Percentiles rank a stretch among this genome's conserved stretches.
phyloP scores from a whole-genome alignment of 2,113 vertebrate species.

The Taxidea taxus region DNA sequence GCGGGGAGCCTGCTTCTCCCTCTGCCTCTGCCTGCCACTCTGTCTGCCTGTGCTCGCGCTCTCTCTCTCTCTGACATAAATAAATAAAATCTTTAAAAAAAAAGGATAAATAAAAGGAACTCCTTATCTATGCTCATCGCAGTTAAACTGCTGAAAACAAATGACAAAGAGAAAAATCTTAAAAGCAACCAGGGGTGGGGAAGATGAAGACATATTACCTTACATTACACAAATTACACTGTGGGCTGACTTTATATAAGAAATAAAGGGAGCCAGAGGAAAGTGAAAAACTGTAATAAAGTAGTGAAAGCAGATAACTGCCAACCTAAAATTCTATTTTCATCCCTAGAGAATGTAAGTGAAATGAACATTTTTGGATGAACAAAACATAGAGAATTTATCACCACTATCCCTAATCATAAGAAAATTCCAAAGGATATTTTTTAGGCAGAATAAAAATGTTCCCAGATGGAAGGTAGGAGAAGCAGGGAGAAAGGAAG shows the following conservation, averaged over 20 bases:
- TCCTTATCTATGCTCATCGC: neutral
- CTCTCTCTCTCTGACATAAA: no score
- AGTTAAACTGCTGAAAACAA: neutral
- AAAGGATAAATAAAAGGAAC: slow-evolving; percentile 32
- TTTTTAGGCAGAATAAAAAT: slow-evolving; percentile 34
- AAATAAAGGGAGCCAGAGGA: neutral
- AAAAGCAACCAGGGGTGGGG: neutral
- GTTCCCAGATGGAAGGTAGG: neutral
- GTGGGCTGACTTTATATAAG: neutral
- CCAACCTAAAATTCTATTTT: slow-evolving; percentile 14
- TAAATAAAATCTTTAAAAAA: no score
- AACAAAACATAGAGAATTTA: neutral
- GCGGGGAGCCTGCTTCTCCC: no score
- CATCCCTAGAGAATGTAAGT: neutral
- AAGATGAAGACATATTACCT: neutral
- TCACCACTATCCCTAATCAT: neutral
- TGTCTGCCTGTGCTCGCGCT: no score
- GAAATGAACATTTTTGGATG: slow-evolving; percentile 26
- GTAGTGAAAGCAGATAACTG: neutral
- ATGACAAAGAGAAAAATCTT: neutral
- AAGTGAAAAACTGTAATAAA: neutral
- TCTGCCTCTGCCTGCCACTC: no score
- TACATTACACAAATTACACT: neutral
- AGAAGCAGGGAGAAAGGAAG: slow-evolving; percentile 17
- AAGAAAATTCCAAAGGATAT: neutral